A percentile compares a stretch with the other conserved stretches of the same genome.
These are phyloP conservation scores for Butorides virescens DNA, from an alignment of 2,113 vertebrate species.

Conservation along the genomic window DNA sequence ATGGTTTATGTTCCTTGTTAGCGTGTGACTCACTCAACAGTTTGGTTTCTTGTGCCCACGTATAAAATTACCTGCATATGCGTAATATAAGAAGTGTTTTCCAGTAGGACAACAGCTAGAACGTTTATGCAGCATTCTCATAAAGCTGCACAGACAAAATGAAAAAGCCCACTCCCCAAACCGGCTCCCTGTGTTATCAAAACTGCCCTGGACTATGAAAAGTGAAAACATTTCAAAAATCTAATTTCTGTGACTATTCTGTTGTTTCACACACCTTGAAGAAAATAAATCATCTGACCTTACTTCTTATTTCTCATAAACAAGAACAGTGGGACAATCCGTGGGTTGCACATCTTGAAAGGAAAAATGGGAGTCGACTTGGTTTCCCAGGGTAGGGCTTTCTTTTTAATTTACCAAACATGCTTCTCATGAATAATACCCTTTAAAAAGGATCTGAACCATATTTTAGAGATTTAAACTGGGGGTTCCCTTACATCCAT, in stretches of 20 bases:
- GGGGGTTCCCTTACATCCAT: not conserved
- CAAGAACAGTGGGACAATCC: not conserved
- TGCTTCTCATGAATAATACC: not conserved
- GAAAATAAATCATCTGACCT: slow-evolving; percentile 10
- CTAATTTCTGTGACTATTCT: not conserved
- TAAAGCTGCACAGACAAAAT: not conserved
- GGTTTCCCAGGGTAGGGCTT: not conserved
- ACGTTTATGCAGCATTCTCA: not conserved
- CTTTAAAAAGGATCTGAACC: not conserved
- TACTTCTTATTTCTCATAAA: not conserved
- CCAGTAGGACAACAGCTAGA: not conserved
- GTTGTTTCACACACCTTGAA: not conserved
- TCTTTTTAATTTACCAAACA: not conserved
- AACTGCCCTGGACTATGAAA: not conserved
- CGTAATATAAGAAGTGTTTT: not conserved
- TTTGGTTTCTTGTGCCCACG: not conserved
- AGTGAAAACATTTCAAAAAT: not conserved
- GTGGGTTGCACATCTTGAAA: not conserved
- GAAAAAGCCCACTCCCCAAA: not conserved
- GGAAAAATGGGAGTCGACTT: not conserved
- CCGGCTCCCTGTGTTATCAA: not conserved
- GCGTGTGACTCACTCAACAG: not conserved
- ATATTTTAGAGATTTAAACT: not conserved
- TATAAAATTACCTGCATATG: not conserved
- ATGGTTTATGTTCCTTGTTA: not conserved